Percentiles rank a stretch among this genome's conserved stretches.
These are phyloP conservation scores for Vandiemenella viatica DNA, from an alignment of 2,888 invertebrate genomes.

Conservation along the genomic window DNA sequence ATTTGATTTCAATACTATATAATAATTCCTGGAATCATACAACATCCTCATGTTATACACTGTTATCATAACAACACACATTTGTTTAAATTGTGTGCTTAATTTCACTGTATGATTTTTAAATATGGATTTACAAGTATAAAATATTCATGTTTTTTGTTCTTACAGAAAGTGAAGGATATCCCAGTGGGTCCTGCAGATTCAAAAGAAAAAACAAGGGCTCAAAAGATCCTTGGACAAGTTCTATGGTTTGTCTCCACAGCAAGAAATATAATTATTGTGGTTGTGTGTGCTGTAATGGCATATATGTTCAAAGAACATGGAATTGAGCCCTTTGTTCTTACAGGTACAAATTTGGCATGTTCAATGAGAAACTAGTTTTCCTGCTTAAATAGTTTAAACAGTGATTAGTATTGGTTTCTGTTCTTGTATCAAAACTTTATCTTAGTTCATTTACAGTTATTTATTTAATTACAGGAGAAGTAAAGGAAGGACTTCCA, in stretches of 20 bases:
- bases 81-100: no score
- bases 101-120: no score
- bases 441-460: constrained; percentile 4
- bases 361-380: neutral
- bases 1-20: no score
- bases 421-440: neutral
- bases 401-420: constrained; percentile 4
- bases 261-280: constrained; percentile 60
- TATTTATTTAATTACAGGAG: constrained; percentile 34
- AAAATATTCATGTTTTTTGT: neutral
- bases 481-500: constrained; percentile 56
- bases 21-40: no score
- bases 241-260: constrained; percentile 57
- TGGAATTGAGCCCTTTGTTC: constrained; percentile 42
- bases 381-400: neutral
- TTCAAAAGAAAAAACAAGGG: constrained; percentile 28
- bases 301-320: constrained; percentile 48
- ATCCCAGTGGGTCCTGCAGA: constrained; percentile 33
- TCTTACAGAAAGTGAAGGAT: constrained; percentile 55
- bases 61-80: no score
- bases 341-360: constrained; percentile 36
- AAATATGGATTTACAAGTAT: no score
- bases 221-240: constrained; percentile 35
- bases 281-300: constrained; percentile 48
- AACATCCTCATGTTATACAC: no score